Percentiles rank a stretch among this genome's conserved stretches.
Conservation (phyloP, 2,797 vertebrate genomes). For the Falco berigora region DNA sequence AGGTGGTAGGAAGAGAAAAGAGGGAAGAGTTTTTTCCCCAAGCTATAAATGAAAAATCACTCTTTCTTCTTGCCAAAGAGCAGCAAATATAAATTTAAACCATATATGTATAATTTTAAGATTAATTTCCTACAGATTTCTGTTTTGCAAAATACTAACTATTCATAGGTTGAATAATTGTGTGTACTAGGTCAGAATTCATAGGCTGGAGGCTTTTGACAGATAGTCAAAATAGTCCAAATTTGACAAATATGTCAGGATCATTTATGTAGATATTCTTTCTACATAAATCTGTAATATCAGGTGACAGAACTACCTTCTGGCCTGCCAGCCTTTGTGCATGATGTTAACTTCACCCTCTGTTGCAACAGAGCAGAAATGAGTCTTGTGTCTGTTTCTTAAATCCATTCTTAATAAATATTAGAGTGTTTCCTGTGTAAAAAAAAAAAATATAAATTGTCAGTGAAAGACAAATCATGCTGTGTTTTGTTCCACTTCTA, state of each 20-base stretch:
- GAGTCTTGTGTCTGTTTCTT: not conserved
- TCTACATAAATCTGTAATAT: not conserved
- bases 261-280: not conserved
- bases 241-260: not conserved
- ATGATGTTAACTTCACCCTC: not conserved
- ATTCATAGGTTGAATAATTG: not conserved
- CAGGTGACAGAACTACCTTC: not conserved
- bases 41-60: not conserved
- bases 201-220: not conserved
- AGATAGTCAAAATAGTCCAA: not conserved
- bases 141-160: not conserved
- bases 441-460: not conserved
- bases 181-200: not conserved
- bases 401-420: not conserved
- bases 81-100: not conserved
- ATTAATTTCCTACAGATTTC: not conserved
- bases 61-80: not conserved
- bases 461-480: not conserved
- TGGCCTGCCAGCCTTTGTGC: not conserved
- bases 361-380: not conserved
- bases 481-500: not conserved
- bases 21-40: not conserved
- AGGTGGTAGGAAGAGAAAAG: not conserved
- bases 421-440: not conserved
- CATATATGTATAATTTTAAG: not conserved